These are phyloP conservation scores for Micropoecilia bifurca DNA, from an alignment of 2,797 vertebrate genomes.

Conservation along the genomic window DNA sequence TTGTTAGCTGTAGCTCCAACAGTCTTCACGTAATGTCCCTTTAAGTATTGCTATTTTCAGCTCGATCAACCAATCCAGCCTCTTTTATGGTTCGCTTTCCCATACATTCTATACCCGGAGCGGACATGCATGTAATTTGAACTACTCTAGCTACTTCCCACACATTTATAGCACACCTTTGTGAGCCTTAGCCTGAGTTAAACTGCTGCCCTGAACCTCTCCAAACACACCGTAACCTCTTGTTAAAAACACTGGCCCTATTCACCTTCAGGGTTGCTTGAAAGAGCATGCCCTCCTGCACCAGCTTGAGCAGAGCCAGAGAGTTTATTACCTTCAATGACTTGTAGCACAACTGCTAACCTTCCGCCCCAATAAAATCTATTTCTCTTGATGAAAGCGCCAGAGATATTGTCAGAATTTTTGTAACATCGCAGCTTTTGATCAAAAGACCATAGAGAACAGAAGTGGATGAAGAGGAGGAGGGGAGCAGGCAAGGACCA, in stretches of 20 bases:
- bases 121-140: constrained; percentile 45
- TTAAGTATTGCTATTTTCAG: constrained; percentile 68
- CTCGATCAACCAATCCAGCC: constrained; percentile 38
- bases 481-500: constrained; percentile 49
- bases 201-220: constrained; percentile 22
- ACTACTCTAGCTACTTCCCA: constrained; percentile 30
- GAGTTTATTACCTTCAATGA: constrained; percentile 35
- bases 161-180: constrained; percentile 34
- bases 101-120: constrained; percentile 39
- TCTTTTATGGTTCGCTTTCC: constrained; percentile 48
- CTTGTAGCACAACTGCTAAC: constrained; percentile 35
- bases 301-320: constrained; percentile 26
- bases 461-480: constrained; percentile 42
- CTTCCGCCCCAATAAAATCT: constrained; percentile 38
- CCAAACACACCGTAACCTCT: constrained; percentile 25
- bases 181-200: constrained; percentile 38
- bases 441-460: constrained; percentile 55
- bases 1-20: constrained; percentile 48
- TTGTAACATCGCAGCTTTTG: constrained; percentile 48
- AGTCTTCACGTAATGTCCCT: constrained; percentile 59
- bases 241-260: background rate
- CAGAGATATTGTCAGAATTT: constrained; percentile 48
- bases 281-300: constrained; percentile 16
- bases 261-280: constrained; percentile 26
- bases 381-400: constrained; percentile 44